Evolutionary conservation across 92 coral and sea anemone genomes (phyloP), one percentile per base, ranked within the genome.

Genomic region (Muricea muricata): DNA sequence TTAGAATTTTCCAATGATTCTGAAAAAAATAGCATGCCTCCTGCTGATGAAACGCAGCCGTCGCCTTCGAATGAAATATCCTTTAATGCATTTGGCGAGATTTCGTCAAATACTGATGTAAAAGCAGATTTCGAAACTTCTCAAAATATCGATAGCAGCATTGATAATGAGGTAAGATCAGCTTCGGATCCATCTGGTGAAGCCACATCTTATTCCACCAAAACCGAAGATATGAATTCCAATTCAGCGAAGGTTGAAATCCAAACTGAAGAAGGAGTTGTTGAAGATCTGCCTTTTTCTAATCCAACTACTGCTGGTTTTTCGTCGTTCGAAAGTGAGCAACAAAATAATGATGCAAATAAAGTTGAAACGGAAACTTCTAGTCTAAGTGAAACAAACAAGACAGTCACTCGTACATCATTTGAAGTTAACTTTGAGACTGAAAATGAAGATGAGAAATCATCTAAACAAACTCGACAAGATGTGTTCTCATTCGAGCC

Each of bases 401-500:
- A 1, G 14, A 37, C 25, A 10, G 71, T 14, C 63, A 17, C 83
- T 26, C 42, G 33, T 52, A 12, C 61, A 25, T 24, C 41, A 21
- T 85, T 81, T 66, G 76, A 79, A 39, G 87, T 80, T 30, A 47
- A 83, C 15, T 35, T 89, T 29, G 42, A 91, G 20, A 71, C 77
- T 52, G 88, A 83, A 32, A 69, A 30, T 81, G 81, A 31, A 39
- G 58, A 52, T 82, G 56, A 25, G 39, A 50, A 33, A 23, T 69
- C 67, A 21, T 84, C 37, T 28, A 50, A 50, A 69, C 40, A 74
- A 21, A 82, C 35, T 7, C 69, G 84, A 7, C 33, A 85, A 13
- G 58, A 72, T 7, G 78, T 34, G 39, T 74, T 65, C 31, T 83
- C 87, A 6, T 92, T 90, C 87, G 87, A 87, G 46, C 77, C 91